phyloP scores from a whole-genome alignment of 2,113 vertebrate species.

The Buteo buteo region DNA sequence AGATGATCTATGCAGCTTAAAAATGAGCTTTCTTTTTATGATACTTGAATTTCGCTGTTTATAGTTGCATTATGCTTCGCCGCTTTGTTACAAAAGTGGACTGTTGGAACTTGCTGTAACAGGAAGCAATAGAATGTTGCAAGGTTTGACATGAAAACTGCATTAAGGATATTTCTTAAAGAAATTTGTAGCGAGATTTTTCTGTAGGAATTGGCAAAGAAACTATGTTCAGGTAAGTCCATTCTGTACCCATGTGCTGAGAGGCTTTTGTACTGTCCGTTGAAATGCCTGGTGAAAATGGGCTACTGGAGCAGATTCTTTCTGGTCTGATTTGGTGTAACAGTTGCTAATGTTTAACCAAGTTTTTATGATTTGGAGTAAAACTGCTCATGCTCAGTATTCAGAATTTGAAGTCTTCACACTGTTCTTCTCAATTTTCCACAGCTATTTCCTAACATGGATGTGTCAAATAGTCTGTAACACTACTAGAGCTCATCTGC shows the following conservation, averaged over 20 bases:
- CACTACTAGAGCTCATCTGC: background rate
- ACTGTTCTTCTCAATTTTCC: background rate
- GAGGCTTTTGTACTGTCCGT: background rate
- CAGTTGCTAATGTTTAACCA: background rate
- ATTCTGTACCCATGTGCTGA: background rate
- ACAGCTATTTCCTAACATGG: background rate
- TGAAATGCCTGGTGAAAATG: background rate
- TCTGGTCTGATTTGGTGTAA: background rate
- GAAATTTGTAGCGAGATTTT: background rate
- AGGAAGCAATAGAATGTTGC: background rate
- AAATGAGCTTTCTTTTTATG: background rate
- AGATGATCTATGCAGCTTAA: background rate
- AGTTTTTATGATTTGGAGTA: background rate
- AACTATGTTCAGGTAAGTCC: background rate
- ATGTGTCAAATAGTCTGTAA: background rate
- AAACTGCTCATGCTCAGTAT: background rate
- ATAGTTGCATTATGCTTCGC: background rate
- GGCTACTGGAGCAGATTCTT: background rate
- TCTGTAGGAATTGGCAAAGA: background rate
- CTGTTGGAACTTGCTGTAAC: background rate
- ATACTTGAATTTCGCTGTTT: background rate
- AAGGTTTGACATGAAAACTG: background rate
- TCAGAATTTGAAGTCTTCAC: background rate
- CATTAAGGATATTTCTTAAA: background rate
- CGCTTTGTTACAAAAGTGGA: background rate